Conservation (phyloP, 2,888 invertebrate species). For the Melanotus villosus region DNA sequence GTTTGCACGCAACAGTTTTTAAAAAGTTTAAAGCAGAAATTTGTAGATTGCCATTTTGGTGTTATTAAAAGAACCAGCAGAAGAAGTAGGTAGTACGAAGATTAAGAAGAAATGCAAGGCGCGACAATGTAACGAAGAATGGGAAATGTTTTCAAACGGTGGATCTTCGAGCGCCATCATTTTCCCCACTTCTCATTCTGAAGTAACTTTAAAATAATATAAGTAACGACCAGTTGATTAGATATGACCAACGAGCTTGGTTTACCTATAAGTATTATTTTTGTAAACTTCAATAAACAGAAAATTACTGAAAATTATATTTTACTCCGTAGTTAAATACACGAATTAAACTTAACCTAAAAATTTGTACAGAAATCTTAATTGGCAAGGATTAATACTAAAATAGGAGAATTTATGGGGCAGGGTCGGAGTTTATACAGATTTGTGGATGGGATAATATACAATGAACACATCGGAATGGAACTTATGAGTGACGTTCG, state of each 20-base stretch:
- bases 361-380: conserved; percentile 36
- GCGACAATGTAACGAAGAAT: too few species aligned
- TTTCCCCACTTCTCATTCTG: too few species aligned
- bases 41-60: conserved; percentile 32
- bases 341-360: conserved; percentile 21
- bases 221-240: too few species aligned
- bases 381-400: conserved; percentile 35
- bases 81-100: too few species aligned
- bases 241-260: too few species aligned
- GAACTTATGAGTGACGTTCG: conserved; percentile 16
- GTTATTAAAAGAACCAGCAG: background rate
- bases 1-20: conserved; percentile 2
- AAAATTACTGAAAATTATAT: background rate
- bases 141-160: too few species aligned
- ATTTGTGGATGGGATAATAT: conserved; percentile 23
- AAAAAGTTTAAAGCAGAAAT: background rate
- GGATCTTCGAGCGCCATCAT: too few species aligned
- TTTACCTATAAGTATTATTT: background rate
- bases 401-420: conserved; percentile 12
- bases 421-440: conserved; percentile 34
- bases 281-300: background rate
- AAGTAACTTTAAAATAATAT: too few species aligned
- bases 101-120: too few species aligned
- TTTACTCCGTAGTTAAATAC: conserved; percentile 15
- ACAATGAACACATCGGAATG: conserved; percentile 44